phyloP scores from a whole-genome alignment of 2,888 invertebrate genomes.

The Troides oblongomaculatus region DNA sequence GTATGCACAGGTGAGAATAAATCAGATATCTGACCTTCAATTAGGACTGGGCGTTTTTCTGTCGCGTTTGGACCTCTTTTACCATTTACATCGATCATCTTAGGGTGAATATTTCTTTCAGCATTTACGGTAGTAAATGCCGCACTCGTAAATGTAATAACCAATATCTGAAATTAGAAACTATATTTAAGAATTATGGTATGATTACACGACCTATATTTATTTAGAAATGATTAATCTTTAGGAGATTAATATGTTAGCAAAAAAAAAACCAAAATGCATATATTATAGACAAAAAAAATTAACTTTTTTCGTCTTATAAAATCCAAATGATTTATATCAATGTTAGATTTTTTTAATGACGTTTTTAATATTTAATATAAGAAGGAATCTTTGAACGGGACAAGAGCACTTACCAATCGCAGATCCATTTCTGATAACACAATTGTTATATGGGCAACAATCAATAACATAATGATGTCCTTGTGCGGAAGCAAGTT shows the following conservation, averaged over 20 bases:
- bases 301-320: too few species aligned
- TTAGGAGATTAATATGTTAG: not conserved
- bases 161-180: conserved; percentile 14
- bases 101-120: not conserved
- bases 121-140: conserved; percentile 1
- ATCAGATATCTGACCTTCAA: not conserved
- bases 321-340: too few species aligned
- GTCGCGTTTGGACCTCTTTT: not conserved
- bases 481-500: conserved; percentile 23
- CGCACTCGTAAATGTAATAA: conserved; percentile 7
- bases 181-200: not conserved
- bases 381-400: too few species aligned
- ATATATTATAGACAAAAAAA: too few species aligned
- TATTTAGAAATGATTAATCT: not conserved
- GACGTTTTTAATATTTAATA: too few species aligned
- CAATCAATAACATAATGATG: conserved; percentile 26
- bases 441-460: conserved; percentile 18
- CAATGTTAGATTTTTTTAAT: too few species aligned
- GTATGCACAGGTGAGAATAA: not conserved
- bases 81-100: conserved; percentile 8
- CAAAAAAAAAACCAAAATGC: not conserved
- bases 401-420: conserved; percentile 18
- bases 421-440: conserved; percentile 22
- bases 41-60: not conserved
- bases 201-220: not conserved